Percentiles rank a stretch among this genome's conserved stretches.
Evolutionary conservation across 2,113 vertebrate species (phyloP).

Genomic region (Menidia beryllina): DNA sequence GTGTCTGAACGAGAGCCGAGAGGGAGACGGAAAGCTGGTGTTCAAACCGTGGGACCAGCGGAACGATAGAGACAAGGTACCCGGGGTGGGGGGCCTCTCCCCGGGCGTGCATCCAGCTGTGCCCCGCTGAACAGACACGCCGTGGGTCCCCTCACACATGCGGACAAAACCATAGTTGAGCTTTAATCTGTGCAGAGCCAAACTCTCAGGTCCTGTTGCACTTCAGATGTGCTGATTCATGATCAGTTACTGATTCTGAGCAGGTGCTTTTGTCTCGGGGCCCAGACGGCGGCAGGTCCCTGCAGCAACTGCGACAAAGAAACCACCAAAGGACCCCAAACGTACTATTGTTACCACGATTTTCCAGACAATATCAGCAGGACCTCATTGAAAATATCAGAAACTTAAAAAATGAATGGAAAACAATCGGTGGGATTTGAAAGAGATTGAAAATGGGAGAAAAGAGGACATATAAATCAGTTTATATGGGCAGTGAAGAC

Average conservation of each 20-base stretch:
- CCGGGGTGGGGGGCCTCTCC: not conserved
- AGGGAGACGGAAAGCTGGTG: conserved; percentile 91
- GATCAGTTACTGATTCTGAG: not conserved
- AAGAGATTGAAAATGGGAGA: not conserved
- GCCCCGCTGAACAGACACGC: not conserved
- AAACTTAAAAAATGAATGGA: no score
- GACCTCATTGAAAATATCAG: no score
- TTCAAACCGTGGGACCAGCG: conserved; percentile 96
- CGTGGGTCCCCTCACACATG: not conserved
- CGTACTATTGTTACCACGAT: no score
- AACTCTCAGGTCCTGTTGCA: not conserved
- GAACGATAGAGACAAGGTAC: conserved; percentile 87
- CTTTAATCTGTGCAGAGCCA: not conserved
- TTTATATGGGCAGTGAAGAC: not conserved
- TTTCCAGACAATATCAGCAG: no score
- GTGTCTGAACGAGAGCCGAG: conserved; percentile 94
- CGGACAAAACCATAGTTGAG: not conserved
- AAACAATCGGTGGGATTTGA: not conserved
- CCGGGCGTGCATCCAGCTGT: rapidly evolving
- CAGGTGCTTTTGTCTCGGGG: no score
- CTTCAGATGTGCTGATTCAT: not conserved
- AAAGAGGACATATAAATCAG: not conserved
- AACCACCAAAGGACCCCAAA: no score
- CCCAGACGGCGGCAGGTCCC: not conserved
- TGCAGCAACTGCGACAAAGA: not conserved